Evolutionary conservation across 2,888 invertebrate genomes (phyloP).

Genomic region (Lamproptera curius): DNA sequence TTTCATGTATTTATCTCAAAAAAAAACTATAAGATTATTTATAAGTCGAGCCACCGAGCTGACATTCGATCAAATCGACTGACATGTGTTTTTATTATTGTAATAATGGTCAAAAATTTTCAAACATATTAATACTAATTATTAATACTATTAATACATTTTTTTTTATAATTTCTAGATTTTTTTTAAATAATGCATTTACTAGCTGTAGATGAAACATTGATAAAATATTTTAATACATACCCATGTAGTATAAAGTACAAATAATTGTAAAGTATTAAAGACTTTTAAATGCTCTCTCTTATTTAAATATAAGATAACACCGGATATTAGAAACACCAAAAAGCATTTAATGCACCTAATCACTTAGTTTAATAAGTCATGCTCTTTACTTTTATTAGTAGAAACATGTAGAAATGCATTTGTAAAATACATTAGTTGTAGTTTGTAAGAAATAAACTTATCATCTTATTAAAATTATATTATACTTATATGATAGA

Average conservation of each 20-base stretch:
- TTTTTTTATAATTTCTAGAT: too few relatives aligned
- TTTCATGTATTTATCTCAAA: background rate
- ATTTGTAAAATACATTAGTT: conserved; percentile 15
- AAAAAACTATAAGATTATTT: background rate
- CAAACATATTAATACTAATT: background rate
- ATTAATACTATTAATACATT: too few relatives aligned
- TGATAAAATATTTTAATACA: too few relatives aligned
- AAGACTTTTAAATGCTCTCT: conserved; percentile 14
- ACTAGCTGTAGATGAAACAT: too few relatives aligned
- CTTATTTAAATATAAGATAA: conserved; percentile 12
- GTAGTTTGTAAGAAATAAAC: conserved; percentile 17
- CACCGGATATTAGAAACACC: conserved; percentile 18
- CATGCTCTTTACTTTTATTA: conserved; percentile 29
- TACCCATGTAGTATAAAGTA: background rate
- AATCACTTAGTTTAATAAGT: conserved; percentile 30
- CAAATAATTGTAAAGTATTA: background rate
- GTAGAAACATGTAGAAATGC: conserved; percentile 21
- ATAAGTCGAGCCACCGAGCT: background rate
- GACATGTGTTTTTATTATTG: background rate
- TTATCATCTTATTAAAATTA: conserved; percentile 29
- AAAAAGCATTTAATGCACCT: conserved; percentile 22
- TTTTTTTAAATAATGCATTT: too few relatives aligned
- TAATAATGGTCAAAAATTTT: background rate
- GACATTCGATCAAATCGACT: conserved; percentile 20
- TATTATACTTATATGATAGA: conserved; percentile 28